Base-by-base conservation (phyloP, 35 echinoderm and acorn worm genomes). In the Diadema setosum region DNA sequence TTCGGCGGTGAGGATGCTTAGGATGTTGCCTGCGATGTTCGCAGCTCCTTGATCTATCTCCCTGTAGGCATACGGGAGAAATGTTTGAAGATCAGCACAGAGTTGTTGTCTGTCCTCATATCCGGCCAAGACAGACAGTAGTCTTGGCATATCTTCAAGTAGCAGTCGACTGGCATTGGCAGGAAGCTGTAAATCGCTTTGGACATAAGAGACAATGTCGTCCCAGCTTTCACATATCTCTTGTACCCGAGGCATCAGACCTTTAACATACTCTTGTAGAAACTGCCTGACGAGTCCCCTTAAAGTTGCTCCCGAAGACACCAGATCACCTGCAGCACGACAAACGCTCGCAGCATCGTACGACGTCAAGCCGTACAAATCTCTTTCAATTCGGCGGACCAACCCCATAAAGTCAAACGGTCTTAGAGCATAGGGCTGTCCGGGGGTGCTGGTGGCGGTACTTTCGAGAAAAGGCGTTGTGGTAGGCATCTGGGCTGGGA, bases 211-310 rank as follows among this genome's bases (percentile, higher is more conserved):
- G 37, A n/a, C 49, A 55, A 78, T 78, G 14, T 42, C 73, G 44
- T 78, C 34, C 73, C 73, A 78, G 25, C 73, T 78, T 25, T 78
- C 44, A 8, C 73, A 78, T 42, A 78, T 78, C 40, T 78, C 73
- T 16, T 15, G 34, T 3, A 3, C 73, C 25, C 73, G 39, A 2
- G 73, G 73, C 24, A 78, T 78, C 37, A 78, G 73, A 9, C 18
- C 73, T 78, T 78, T 21, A 23, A 78, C 35, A 39, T 41, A 78
- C 0, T 14, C 73, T 2, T 18, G 34, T 3, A 39, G 35, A 36
- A 78, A 78, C 29, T 78, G 7, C 6, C 35, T 43, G 73, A 78
- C 73, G 14, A 78, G 73, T 17, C 44, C 73, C 14, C 11, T 7
- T 12, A 78, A 15, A 42, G 35, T 24, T 32, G 7, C 24, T 3